A percentile compares a stretch with the other conserved stretches of the same genome.
These are phyloP conservation scores for Heptranchias perlo DNA, from an alignment of 2,113 vertebrate species.

Conservation along the genomic window DNA sequence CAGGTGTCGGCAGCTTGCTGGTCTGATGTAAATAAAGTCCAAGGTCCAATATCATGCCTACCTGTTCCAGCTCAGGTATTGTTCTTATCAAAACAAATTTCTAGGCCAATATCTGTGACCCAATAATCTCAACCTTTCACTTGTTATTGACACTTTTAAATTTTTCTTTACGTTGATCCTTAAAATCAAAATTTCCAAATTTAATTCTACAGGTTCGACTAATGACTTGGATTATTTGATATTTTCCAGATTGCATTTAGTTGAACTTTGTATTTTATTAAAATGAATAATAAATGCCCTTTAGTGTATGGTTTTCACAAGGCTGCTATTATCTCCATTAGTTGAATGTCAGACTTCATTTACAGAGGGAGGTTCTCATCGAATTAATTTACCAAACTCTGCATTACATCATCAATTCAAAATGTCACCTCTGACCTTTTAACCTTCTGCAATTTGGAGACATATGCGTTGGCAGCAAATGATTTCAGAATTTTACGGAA, in stretches of 20 bases:
- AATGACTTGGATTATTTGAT: background rate
- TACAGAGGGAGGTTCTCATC: too few relatives aligned
- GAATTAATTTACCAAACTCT: background rate
- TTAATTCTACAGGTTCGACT: background rate
- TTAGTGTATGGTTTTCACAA: background rate
- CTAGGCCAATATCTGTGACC: background rate
- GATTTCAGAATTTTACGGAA: background rate
- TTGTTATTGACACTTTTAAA: background rate
- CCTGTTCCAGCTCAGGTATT: background rate
- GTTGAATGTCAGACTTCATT: background rate
- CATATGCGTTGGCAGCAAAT: background rate
- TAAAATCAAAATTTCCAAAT: background rate
- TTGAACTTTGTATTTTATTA: constrained; percentile 23
- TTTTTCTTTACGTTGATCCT: background rate
- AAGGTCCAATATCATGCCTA: background rate
- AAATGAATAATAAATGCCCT: constrained; percentile 6
- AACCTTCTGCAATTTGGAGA: background rate
- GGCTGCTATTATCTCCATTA: background rate
- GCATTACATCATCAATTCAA: constrained; percentile 1
- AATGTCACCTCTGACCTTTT: background rate
- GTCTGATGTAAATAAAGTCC: background rate
- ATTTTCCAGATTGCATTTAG: constrained; percentile 6
- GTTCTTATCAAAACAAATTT: background rate
- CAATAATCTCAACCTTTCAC: background rate
- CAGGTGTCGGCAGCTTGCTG: background rate